Evolutionary conservation across 2,888 invertebrate genomes (phyloP).

Genomic region (Cryptocheilus praepositus): DNA sequence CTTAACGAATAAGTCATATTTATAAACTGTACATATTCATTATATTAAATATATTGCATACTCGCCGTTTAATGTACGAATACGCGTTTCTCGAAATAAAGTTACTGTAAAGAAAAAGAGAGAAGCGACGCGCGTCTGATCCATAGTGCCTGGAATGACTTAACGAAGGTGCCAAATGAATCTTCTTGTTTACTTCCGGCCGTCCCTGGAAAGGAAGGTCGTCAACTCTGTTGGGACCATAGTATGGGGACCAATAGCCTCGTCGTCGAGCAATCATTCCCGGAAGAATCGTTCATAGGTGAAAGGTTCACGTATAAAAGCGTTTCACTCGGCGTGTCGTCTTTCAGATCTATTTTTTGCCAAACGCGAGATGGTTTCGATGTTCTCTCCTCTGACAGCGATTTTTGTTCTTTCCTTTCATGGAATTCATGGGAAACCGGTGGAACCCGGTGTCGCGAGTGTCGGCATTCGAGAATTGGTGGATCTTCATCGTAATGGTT

Average conservation of each 20-base stretch:
- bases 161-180: constrained; percentile 3
- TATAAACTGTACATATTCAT: too few species aligned
- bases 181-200: constrained; percentile 50
- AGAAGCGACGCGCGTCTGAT: too few species aligned
- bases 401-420: too few species aligned
- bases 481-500: background rate
- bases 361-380: background rate
- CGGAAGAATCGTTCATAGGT: constrained; percentile 26
- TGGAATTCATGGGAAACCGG: background rate
- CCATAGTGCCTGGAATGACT: background rate
- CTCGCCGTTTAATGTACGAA: too few species aligned
- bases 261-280: background rate
- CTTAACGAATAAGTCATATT: too few species aligned
- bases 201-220: constrained; percentile 64
- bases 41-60: too few species aligned
- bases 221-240: constrained; percentile 46
- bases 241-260: constrained; percentile 8
- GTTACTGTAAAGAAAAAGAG: too few species aligned
- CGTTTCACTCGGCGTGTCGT: constrained; percentile 5
- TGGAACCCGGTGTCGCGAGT: background rate
- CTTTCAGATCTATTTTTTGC: constrained; percentile 23
- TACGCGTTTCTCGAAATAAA: too few species aligned
- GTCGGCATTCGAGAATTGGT: background rate
- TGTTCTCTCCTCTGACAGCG: too few species aligned
- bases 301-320: constrained; percentile 52